Percentiles rank a stretch among this genome's conserved stretches.
These are phyloP conservation scores for Cheilosia impressa DNA, from an alignment of 2,888 invertebrate species.

Conservation along the genomic window DNA sequence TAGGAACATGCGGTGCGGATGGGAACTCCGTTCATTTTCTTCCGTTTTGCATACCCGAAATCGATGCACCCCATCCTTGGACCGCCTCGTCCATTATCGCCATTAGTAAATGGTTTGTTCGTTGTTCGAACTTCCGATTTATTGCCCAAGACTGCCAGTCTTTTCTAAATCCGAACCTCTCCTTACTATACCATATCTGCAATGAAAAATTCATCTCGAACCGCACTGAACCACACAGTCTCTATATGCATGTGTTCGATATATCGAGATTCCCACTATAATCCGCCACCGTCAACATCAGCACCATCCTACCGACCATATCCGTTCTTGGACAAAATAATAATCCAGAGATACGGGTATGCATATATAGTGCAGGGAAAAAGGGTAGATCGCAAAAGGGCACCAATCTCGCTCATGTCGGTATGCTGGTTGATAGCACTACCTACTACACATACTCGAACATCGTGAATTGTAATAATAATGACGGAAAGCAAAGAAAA, in stretches of 20 bases:
- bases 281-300: constrained; percentile 46
- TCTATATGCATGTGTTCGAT: constrained; percentile 34
- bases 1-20: constrained; percentile 14
- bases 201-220: constrained; percentile 69
- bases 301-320: neutral
- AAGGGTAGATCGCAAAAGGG: neutral
- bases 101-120: constrained; percentile 73
- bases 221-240: constrained; percentile 37
- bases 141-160: constrained; percentile 52
- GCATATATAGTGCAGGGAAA: neutral
- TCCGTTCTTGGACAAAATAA: constrained; percentile 26
- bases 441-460: neutral
- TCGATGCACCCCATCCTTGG: constrained; percentile 44
- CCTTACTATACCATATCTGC: neutral
- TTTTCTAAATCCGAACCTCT: constrained; percentile 2
- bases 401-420: neutral
- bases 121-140: constrained; percentile 67
- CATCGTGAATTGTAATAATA: constrained; percentile 68
- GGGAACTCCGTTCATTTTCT: constrained; percentile 49
- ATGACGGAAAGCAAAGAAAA: constrained; percentile 65
- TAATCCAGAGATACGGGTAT: neutral
- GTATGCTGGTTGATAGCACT: neutral
- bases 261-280: constrained; percentile 60
- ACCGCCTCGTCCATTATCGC: constrained; percentile 59
- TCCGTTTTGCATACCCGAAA: constrained; percentile 40